Evolutionary conservation across 2,113 vertebrate species (phyloP), one percentile per base, ranked within the genome.

Genomic region (Promerops cafer): DNA sequence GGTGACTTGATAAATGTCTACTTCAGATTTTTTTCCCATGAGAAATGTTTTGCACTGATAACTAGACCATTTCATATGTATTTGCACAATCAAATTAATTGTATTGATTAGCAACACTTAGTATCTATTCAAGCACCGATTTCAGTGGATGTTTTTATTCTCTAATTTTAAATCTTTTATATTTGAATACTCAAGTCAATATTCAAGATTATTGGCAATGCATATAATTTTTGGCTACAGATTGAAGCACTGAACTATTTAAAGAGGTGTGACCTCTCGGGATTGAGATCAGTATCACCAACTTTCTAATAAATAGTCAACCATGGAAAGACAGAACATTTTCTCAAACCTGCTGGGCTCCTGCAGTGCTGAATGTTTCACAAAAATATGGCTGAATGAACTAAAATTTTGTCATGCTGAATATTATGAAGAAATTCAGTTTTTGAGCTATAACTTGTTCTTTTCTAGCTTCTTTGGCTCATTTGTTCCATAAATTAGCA

Each of bases 71-170:
- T 93, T 94, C 68, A 76, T 83, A 91, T n/a, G 60, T 93, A 91
- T 95, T 96, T 97, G 47, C 71, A 94, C 91, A 94, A 94, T 17
- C 52, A 90, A 95, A 87, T 82, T 27, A 88, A 76, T 84, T 91
- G 28, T 82, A 91, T 89, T 91, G 89, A 95, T 97, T 95, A 92
- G 24, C 50, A 91, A 86, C 68, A 54, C 23, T 87, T 91, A 89
- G 56, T 81, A 75, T n/a, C 45, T 93, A 72, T 89, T 87, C 50
- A 89, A 80, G 63, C 26, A 83, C 66, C 18, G 30, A 50, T 95
- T 92, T 86, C 40, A 77, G 27, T 56, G 17, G 39, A 39, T 53
- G 35, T 35, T 87, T 83, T 56, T 70, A 77, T 94, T 93, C 59
- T 40, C 40, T 93, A 52, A 87, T 75, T 87, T 85, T 50, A 84